Percentiles rank a stretch among this genome's conserved stretches.
Evolutionary conservation across 1,140 invertebrate genomes (phyloP).

Genomic region (Pristionchus pacificus): DNA sequence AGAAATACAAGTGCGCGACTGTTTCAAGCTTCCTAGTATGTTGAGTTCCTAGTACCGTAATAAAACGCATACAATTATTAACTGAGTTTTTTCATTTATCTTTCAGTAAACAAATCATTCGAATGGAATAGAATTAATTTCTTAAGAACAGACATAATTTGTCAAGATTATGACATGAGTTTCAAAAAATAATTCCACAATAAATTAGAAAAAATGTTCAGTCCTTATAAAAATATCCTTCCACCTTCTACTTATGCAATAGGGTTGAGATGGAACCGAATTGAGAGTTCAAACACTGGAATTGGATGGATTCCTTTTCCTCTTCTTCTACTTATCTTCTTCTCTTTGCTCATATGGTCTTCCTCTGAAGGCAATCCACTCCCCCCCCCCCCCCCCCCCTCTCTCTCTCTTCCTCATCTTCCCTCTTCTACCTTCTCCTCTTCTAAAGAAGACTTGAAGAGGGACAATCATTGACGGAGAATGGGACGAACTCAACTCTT

Average conservation of each 20-base stretch:
- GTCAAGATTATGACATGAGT: background rate
- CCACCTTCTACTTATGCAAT: background rate
- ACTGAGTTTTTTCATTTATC: constrained; percentile 19
- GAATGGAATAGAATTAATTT: background rate
- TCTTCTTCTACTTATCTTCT: background rate
- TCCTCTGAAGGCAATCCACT: background rate
- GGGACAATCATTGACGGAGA: background rate
- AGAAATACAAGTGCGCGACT: too few relatives aligned
- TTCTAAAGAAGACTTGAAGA: too few relatives aligned
- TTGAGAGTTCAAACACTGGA: background rate
- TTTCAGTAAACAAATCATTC: constrained; percentile 3
- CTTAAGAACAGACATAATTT: background rate
- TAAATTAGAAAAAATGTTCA: too few relatives aligned
- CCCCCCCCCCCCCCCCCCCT: constrained; percentile 2
- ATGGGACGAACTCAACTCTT: background rate
- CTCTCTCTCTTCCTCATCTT: constrained; percentile 18
- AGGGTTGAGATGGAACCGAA: background rate
- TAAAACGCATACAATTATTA: too few relatives aligned
- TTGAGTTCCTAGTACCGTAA: too few relatives aligned
- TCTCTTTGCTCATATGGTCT: constrained; percentile 6
- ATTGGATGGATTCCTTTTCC: background rate
- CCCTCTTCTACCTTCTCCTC: background rate
- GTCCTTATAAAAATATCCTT: background rate
- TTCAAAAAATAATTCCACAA: background rate
- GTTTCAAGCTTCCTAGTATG: too few relatives aligned